phyloP scores from a whole-genome alignment of 2,113 vertebrate species.

The Hydropotes inermis region DNA sequence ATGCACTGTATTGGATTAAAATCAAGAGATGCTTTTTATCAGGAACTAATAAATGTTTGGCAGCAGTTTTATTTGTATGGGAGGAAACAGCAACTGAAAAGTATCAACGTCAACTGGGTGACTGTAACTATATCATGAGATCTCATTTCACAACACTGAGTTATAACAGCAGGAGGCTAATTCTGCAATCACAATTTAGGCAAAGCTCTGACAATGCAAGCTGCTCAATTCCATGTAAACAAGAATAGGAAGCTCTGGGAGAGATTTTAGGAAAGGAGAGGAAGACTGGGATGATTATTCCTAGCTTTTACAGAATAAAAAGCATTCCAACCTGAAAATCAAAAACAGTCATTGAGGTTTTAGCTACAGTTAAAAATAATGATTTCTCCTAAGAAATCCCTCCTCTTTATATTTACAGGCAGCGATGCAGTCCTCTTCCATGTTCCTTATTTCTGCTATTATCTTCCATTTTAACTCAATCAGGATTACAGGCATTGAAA shows the following conservation, averaged over 20 bases:
- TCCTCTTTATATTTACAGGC: not conserved
- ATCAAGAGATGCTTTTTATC: not conserved
- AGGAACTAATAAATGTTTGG: not conserved
- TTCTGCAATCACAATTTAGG: conserved; percentile 54
- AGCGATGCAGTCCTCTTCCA: not conserved
- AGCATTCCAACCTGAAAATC: not conserved
- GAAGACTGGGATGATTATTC: not conserved
- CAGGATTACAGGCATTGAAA: not conserved
- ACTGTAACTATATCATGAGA: conserved; percentile 40
- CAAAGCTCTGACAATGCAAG: conserved; percentile 28
- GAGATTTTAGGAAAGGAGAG: not conserved
- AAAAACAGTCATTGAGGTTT: not conserved
- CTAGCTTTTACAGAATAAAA: conserved; percentile 1
- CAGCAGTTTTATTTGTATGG: conserved; percentile 33
- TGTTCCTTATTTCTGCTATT: not conserved
- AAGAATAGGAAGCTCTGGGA: not conserved
- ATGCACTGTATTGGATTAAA: not conserved
- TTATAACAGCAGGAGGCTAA: conserved; percentile 57
- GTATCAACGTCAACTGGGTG: not conserved
- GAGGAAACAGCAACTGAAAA: conserved; percentile 44
- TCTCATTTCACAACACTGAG: conserved; percentile 47
- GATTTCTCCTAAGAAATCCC: not conserved
- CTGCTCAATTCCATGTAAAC: conserved; percentile 32
- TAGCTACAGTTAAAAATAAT: conserved; percentile 16
- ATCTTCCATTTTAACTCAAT: not conserved